Percentiles rank a stretch among this genome's conserved stretches.
Conservation (phyloP, 2,113 vertebrate species). For the Sturnira hondurensis region DNA sequence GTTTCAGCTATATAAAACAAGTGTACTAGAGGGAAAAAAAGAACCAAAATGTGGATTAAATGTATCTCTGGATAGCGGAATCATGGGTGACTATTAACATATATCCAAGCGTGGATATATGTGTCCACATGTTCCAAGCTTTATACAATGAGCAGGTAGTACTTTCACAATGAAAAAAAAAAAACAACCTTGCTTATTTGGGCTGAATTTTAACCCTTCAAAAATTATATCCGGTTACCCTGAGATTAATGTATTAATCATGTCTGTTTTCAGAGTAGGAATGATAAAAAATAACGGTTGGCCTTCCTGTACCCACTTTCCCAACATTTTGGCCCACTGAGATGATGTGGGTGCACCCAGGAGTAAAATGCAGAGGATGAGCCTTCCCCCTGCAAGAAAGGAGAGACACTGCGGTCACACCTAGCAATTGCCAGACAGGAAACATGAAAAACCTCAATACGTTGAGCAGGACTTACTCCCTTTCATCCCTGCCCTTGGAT, state of each 20-base stretch:
- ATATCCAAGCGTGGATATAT: not conserved
- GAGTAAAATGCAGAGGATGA: not conserved
- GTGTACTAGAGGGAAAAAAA: not conserved
- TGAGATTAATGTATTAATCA: not conserved
- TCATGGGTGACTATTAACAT: not conserved
- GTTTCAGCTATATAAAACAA: not conserved
- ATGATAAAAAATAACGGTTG: not conserved
- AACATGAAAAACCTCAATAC: not conserved
- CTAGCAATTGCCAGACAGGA: not conserved
- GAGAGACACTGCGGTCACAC: not conserved
- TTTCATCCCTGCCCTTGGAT: slow-evolving; percentile 32
- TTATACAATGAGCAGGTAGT: not conserved
- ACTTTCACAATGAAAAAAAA: not conserved
- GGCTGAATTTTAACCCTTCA: not conserved
- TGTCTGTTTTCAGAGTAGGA: not conserved
- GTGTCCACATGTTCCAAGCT: not conserved
- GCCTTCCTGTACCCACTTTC: not conserved
- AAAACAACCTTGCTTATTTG: not conserved
- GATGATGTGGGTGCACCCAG: not conserved
- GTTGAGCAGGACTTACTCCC: not conserved
- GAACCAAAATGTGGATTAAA: not conserved
- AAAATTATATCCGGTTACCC: not conserved
- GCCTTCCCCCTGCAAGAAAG: not conserved
- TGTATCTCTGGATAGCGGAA: not conserved
- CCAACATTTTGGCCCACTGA: not conserved